These are phyloP conservation scores for Limanda limanda DNA, from an alignment of 2,113 vertebrate species.

Conservation along the genomic window DNA sequence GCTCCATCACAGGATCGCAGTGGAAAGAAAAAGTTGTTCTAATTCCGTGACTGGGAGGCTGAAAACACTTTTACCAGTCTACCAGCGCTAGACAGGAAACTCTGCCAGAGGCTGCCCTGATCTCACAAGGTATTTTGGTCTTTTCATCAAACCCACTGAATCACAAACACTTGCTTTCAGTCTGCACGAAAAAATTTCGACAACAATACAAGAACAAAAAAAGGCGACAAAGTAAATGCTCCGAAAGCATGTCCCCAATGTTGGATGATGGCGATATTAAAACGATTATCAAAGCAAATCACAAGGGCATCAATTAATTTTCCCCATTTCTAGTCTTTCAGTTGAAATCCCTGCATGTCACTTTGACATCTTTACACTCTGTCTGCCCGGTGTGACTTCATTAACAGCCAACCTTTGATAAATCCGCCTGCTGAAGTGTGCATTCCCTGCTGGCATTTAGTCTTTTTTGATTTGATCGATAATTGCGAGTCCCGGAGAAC, in stretches of 20 bases:
- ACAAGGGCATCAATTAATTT: constrained; percentile 33
- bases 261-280: constrained; percentile 11
- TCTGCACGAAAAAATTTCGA: constrained; percentile 4
- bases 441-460: constrained; percentile 49
- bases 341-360: constrained; percentile 32
- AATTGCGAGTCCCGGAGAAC: constrained; percentile 39
- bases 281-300: constrained; percentile 45
- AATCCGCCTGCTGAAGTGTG: constrained; percentile 47
- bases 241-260: background rate
- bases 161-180: constrained; percentile 32
- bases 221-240: background rate
- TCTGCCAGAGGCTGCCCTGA: constrained; percentile 55
- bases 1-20: constrained; percentile 10
- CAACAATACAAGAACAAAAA: background rate
- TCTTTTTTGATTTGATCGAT: constrained; percentile 41
- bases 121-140: constrained; percentile 60
- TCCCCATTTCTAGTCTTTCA: constrained; percentile 3
- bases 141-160: constrained; percentile 37
- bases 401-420: constrained; percentile 54
- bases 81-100: constrained; percentile 46
- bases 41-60: constrained; percentile 64
- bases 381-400: constrained; percentile 48
- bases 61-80: constrained; percentile 46
- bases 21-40: constrained; percentile 28
- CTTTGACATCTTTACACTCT: constrained; percentile 34